phyloP scores from a whole-genome alignment of 1,140 invertebrate species.

The Triops cancriformis region DNA sequence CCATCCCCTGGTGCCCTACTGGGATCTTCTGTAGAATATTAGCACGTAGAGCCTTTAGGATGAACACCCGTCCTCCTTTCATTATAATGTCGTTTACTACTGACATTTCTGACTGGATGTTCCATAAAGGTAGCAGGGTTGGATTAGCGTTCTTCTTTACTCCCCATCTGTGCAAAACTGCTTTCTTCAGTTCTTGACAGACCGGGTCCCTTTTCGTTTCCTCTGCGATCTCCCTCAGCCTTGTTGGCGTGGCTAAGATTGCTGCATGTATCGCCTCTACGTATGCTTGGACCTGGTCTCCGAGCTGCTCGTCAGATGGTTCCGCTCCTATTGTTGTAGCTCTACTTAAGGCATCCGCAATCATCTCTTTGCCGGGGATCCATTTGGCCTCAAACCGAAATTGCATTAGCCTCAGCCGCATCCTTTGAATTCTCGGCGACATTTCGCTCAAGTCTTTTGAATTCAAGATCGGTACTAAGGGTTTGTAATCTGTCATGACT shows the following conservation, averaged over 20 bases:
- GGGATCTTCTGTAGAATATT: not conserved
- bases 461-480: too few relatives aligned
- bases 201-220: too few relatives aligned
- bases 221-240: too few relatives aligned
- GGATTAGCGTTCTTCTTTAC: not conserved
- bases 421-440: too few relatives aligned
- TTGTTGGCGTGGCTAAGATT: too few relatives aligned
- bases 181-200: too few relatives aligned
- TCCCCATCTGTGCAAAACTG: too few relatives aligned
- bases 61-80: not conserved
- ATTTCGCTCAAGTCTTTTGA: too few relatives aligned
- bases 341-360: not conserved
- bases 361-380: not conserved
- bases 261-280: too few relatives aligned
- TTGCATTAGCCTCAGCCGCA: too few relatives aligned
- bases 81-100: not conserved
- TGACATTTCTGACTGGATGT: not conserved
- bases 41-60: not conserved
- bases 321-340: not conserved
- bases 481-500: too few relatives aligned
- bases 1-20: not conserved
- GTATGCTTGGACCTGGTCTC: not conserved
- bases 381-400: not conserved
- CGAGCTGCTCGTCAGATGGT: not conserved
- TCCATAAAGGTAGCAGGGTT: not conserved